phyloP scores from a whole-genome alignment of 2,113 vertebrate species.

The Rynchops niger region DNA sequence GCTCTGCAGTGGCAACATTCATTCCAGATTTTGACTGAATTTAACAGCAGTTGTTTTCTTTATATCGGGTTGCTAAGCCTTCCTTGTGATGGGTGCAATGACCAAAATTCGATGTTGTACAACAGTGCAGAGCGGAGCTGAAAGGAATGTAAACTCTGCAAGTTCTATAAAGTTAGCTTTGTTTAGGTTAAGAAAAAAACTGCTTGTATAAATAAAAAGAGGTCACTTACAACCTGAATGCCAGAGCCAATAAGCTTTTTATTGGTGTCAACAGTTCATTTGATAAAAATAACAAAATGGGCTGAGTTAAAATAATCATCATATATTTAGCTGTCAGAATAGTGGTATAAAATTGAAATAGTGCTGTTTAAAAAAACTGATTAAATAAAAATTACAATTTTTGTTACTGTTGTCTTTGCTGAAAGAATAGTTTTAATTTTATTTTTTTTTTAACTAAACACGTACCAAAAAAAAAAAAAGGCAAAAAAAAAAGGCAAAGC shows the following conservation, averaged over 20 bases:
- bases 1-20: background rate
- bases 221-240: background rate
- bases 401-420: background rate
- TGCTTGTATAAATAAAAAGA: background rate
- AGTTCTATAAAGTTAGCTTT: background rate
- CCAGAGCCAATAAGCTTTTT: background rate
- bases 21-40: background rate
- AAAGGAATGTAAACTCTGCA: background rate
- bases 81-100: background rate
- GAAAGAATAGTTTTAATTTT: background rate
- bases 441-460: background rate
- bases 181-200: background rate
- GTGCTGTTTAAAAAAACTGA: background rate
- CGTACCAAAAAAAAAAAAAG: too few species aligned
- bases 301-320: background rate
- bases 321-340: background rate
- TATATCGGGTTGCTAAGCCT: background rate
- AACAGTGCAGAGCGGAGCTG: background rate
- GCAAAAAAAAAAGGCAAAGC: background rate
- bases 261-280: background rate
- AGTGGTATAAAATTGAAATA: background rate
- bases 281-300: background rate
- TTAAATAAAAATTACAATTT: background rate
- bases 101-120: background rate
- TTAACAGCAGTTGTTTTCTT: background rate